These are phyloP conservation scores for Apteryx owenii DNA, from an alignment of 2,113 vertebrate genomes.

Conservation along the genomic window DNA sequence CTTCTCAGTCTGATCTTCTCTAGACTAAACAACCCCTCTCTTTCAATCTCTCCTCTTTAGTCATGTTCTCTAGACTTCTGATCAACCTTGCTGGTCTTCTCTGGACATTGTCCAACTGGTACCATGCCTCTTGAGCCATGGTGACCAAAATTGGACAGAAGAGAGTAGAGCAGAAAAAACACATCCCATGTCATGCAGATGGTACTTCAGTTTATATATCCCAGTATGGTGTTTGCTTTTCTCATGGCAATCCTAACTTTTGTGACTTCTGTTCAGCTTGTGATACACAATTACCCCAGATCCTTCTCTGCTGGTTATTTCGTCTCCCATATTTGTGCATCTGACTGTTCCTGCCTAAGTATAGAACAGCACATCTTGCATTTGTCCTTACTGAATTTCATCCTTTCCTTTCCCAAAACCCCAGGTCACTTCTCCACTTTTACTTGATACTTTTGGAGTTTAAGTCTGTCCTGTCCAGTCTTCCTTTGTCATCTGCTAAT, in stretches of 20 bases:
- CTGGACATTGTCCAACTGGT: conserved; percentile 9
- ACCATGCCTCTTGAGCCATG: background rate
- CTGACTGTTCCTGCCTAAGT: background rate
- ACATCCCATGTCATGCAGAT: background rate
- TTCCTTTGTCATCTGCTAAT: background rate
- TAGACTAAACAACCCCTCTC: conserved; percentile 39
- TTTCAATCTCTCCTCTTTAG: conserved; percentile 45
- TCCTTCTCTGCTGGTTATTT: background rate
- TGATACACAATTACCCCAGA: background rate
- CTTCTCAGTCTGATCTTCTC: conserved; percentile 1
- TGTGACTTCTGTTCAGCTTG: conserved; percentile 20
- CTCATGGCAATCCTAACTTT: background rate
- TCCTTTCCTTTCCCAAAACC: background rate
- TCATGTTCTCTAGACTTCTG: conserved; percentile 3
- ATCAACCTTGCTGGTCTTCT: background rate
- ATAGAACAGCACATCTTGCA: background rate
- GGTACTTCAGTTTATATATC: background rate
- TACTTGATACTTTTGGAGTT: background rate
- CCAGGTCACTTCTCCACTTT: background rate
- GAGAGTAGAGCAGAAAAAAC: background rate
- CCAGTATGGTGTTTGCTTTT: conserved; percentile 9
- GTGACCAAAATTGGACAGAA: conserved; percentile 30
- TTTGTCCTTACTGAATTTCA: background rate
- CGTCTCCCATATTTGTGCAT: background rate
- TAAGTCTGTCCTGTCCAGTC: background rate